Evolutionary conservation across 2,797 vertebrate genomes (phyloP), one percentile per base, ranked within the genome.

Genomic region (Aphelocoma californica): DNA sequence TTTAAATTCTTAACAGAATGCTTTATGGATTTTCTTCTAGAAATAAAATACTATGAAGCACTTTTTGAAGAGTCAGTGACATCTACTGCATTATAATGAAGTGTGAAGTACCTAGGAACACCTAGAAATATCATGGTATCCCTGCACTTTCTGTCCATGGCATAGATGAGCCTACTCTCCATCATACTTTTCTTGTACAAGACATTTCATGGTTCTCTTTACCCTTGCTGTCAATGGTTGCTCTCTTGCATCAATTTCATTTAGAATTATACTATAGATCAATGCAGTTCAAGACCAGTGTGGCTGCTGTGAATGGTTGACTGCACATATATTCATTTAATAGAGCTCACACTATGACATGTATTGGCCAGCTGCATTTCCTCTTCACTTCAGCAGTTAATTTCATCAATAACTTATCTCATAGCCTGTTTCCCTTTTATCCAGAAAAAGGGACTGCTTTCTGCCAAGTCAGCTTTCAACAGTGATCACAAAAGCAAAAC

Each of bases 231-330:
- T 98, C 99, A 98, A 98, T 98, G 98, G 97, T 93, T 98, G 98
- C 98, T 98, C 98, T 98, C 98, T 98, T 99, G 98, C 98, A 99
- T 99, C 98, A 98, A 98, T 98, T 99, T 98, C 98, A 99, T 98
- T 98, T 98, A 98, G 98, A 99, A 99, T 98, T 98, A 99, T 98
- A 98, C 98, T 97, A 98, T 95, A 97, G 98, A 99, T 99, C 98
- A 97, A 99, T 98, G 98, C 98, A 98, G 98, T 98, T 99, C 98
- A 98, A 97, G 98, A 98, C 98, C 98, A 98, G 97, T 97, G 97
- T 97, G 97, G 98, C 97, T 98, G 95, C 88, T 86, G 82, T 96
- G 96, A 96, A 97, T 90, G 97, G 94, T 92, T 97, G 95, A 92
- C 97, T 97, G 97, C 95, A 97, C 97, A 97, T 95, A 96, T 89